Conservation (phyloP, 1,140 invertebrate species). For the Macrobrachium rosenbergii region DNA sequence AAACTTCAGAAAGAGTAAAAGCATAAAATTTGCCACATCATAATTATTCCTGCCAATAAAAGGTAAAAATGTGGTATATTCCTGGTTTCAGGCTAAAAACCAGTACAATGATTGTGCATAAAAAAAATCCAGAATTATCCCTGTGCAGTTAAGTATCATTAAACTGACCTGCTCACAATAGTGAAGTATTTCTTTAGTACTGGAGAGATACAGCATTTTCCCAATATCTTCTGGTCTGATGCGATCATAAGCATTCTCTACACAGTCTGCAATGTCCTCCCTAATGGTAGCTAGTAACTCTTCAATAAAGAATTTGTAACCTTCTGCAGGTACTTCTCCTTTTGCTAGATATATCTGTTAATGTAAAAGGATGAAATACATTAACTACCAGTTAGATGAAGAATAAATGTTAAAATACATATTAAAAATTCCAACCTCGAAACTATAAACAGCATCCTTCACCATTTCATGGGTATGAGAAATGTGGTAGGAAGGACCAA, state of each 20-base stretch:
- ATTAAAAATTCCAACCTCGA: background rate
- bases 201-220: conserved; percentile 89
- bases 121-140: too few relatives aligned
- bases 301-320: conserved; percentile 98
- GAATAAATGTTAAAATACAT: background rate
- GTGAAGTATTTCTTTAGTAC: conserved; percentile 81
- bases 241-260: conserved; percentile 95
- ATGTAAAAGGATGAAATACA: conserved; percentile 1
- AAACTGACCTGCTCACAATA: conserved; percentile 76
- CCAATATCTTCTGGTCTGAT: conserved; percentile 90
- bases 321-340: conserved; percentile 95
- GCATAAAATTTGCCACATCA: too few relatives aligned
- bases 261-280: conserved; percentile 95
- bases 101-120: too few relatives aligned
- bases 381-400: too few relatives aligned
- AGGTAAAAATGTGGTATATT: too few relatives aligned
- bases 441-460: too few relatives aligned
- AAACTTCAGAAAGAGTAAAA: too few relatives aligned
- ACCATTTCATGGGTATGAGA: too few relatives aligned
- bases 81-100: too few relatives aligned
- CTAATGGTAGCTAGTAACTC: conserved; percentile 95
- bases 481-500: too few relatives aligned
- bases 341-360: conserved; percentile 84
- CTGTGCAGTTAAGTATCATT: background rate
- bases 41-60: too few relatives aligned